A percentile compares a stretch with the other conserved stretches of the same genome.
These are phyloP conservation scores for Ophioderma brevispina DNA, from an alignment of 35 echinoderm and acorn worm genomes.

Conservation along the genomic window DNA sequence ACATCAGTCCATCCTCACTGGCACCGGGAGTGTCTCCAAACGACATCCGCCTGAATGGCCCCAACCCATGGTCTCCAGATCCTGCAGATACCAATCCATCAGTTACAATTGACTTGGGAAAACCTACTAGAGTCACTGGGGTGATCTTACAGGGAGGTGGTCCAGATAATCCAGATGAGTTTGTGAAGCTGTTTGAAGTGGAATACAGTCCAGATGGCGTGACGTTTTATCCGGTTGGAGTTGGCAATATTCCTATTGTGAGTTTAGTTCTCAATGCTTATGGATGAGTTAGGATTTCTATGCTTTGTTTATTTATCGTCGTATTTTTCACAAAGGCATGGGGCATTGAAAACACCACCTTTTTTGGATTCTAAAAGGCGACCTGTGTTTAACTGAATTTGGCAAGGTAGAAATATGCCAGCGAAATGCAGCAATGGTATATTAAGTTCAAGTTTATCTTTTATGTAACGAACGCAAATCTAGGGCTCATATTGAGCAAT, in stretches of 20 bases:
- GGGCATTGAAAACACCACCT: too few relatives aligned
- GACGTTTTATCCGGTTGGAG: conserved; percentile 43
- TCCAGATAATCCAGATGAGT: conserved; percentile 11
- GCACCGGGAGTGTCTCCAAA: background rate
- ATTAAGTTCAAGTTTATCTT: too few relatives aligned
- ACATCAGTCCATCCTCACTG: background rate
- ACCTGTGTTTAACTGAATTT: too few relatives aligned
- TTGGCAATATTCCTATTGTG: background rate
- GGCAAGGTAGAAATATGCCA: too few relatives aligned
- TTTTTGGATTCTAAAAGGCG: too few relatives aligned
- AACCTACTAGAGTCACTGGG: conserved; percentile 54
- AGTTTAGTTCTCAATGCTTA: too few relatives aligned
- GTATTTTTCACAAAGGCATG: too few relatives aligned
- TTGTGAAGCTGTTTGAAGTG: conserved; percentile 61
- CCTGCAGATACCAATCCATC: conserved; percentile 26
- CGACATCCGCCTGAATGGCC: background rate
- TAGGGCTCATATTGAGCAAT: too few relatives aligned
- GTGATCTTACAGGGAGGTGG: conserved; percentile 74
- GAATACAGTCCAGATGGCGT: conserved; percentile 57
- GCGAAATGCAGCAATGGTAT: too few relatives aligned
- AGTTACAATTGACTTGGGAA: conserved; percentile 68
- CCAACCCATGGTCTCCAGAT: conserved; percentile 60
- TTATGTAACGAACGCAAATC: too few relatives aligned
- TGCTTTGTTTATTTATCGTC: too few relatives aligned
- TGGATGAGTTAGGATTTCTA: too few relatives aligned